Evolutionary conservation across 2,888 invertebrate species (phyloP).

Genomic region (Dryomyza anilis): DNA sequence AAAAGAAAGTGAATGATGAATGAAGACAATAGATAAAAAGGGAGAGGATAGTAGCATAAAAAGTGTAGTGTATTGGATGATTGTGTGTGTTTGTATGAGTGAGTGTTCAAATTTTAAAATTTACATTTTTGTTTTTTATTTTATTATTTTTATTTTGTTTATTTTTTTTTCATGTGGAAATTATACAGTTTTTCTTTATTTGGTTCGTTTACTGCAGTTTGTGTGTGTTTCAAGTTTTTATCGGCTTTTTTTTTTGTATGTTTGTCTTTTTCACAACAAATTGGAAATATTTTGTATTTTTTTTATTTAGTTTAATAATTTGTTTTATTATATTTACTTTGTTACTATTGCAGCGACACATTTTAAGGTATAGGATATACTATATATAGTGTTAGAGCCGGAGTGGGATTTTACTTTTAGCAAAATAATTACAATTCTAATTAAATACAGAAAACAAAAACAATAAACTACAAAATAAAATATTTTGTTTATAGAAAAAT

Average conservation of each 20-base stretch:
- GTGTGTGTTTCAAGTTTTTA: too few relatives aligned
- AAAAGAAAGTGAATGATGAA: not conserved
- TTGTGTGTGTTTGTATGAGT: not conserved
- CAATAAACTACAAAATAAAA: not conserved
- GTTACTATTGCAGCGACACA: too few relatives aligned
- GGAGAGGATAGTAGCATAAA: slow-evolving; percentile 1
- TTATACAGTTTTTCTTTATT: not conserved
- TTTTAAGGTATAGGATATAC: too few relatives aligned
- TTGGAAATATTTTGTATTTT: too few relatives aligned
- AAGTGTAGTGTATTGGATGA: not conserved
- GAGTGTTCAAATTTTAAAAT: not conserved
- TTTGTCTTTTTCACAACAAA: too few relatives aligned
- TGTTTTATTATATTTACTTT: too few relatives aligned
- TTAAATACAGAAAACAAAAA: not conserved
- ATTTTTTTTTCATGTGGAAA: not conserved
- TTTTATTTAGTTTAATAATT: too few relatives aligned
- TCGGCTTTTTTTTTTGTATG: too few relatives aligned
- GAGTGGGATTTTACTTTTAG: not conserved
- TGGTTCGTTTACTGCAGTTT: too few relatives aligned
- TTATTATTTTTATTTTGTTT: not conserved
- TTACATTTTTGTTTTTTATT: slow-evolving; percentile 16
- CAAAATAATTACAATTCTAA: not conserved
- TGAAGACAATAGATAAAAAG: too few relatives aligned
- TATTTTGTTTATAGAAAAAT: not conserved
- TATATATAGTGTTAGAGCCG: too few relatives aligned